Evolutionary conservation across 2,888 invertebrate genomes (phyloP).

Genomic region (Sinelater perroti): DNA sequence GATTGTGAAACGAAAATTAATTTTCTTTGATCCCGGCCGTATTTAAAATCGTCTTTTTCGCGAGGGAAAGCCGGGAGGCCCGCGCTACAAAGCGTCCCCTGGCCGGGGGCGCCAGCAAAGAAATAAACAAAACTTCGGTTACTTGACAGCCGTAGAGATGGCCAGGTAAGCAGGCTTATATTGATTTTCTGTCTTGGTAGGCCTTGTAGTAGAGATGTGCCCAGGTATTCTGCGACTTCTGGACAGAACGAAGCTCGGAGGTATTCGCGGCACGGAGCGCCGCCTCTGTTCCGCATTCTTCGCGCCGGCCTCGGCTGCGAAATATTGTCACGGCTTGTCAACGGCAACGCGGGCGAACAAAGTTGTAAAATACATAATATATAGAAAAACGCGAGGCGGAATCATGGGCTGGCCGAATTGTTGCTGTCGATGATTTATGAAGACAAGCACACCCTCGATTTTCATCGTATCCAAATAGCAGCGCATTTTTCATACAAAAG

Average conservation of each 20-base stretch:
- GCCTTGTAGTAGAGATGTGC: constrained; percentile 36
- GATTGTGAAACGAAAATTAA: too few species aligned
- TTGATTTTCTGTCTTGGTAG: constrained; percentile 39
- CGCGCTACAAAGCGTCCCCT: constrained; percentile 9
- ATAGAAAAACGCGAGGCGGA: too few species aligned
- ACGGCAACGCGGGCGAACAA: constrained; percentile 13
- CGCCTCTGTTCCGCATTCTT: constrained; percentile 26
- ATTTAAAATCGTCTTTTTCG: too few species aligned
- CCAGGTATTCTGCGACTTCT: constrained; percentile 37
- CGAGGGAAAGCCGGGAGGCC: too few species aligned
- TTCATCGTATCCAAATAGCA: too few species aligned
- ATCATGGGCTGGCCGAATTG: too few species aligned
- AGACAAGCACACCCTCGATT: too few species aligned
- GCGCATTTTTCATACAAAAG: too few species aligned
- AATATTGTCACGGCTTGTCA: constrained; percentile 31
- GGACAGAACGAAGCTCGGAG: constrained; percentile 30
- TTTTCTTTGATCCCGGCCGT: too few species aligned
- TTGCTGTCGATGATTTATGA: too few species aligned
- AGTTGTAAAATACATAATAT: constrained; percentile 18
- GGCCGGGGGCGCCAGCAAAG: constrained; percentile 19
- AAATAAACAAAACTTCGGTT: constrained; percentile 37
- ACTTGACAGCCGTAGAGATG: constrained; percentile 37
- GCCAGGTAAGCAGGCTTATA: constrained; percentile 39
- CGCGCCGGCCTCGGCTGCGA: constrained; percentile 19
- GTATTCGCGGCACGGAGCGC: constrained; percentile 28